Evolutionary conservation across 2,113 vertebrate species (phyloP).

Genomic region (Microcebus ravelobensis): DNA sequence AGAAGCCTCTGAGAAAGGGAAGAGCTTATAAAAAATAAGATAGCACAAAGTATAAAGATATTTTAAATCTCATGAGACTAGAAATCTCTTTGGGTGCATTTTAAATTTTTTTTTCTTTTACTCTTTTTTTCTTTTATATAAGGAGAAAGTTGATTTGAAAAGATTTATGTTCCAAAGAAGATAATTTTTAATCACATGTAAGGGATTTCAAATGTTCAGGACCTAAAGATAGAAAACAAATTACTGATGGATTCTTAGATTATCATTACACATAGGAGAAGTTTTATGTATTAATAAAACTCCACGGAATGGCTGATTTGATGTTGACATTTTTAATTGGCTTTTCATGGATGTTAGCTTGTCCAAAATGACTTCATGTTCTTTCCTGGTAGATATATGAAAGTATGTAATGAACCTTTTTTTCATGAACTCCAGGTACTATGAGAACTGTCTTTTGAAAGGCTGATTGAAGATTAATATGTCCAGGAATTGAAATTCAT

Average conservation of each 20-base stretch:
- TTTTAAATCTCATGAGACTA: not conserved
- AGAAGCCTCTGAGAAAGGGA: not conserved
- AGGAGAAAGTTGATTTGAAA: conserved; percentile 30
- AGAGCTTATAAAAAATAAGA: not conserved
- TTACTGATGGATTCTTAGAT: conserved; percentile 19
- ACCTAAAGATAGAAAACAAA: conserved; percentile 50
- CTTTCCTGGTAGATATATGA: not conserved
- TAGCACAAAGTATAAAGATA: not conserved
- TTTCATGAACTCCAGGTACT: not conserved
- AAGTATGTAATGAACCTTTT: not conserved
- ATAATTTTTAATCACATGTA: conserved; percentile 36
- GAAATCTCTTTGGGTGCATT: not conserved
- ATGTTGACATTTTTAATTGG: conserved; percentile 38
- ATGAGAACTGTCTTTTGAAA: not conserved
- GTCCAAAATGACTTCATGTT: not conserved
- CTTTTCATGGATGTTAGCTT: not conserved
- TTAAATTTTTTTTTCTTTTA: not conserved
- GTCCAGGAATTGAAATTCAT: not conserved
- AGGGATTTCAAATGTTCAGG: not conserved
- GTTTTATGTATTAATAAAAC: conserved; percentile 12
- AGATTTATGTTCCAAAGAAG: conserved; percentile 27
- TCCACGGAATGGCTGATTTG: not conserved
- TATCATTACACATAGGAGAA: conserved; percentile 16
- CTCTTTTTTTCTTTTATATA: not conserved
- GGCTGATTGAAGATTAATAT: not conserved